These are phyloP conservation scores for Drosophila auraria DNA, from an alignment of 1,140 invertebrate species.

Conservation along the genomic window DNA sequence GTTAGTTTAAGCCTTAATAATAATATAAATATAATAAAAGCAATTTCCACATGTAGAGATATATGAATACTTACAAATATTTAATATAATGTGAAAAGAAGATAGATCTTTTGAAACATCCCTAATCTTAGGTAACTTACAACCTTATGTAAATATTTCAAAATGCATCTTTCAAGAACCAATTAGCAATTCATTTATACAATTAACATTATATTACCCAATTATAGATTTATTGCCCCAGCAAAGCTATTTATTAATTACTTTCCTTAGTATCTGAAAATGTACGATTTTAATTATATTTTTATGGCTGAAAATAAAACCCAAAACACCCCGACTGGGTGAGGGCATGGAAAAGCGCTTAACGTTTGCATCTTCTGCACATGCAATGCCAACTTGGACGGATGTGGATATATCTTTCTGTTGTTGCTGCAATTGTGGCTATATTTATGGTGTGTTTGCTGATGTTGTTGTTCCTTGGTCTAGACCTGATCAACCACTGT, in stretches of 20 bases:
- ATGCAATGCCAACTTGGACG: constrained; percentile 56
- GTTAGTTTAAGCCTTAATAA: too few relatives aligned
- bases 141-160: background rate
- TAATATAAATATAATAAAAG: too few relatives aligned
- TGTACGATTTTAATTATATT: background rate
- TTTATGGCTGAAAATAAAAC: background rate
- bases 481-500: constrained; percentile 58
- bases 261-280: background rate
- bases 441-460: constrained; percentile 11
- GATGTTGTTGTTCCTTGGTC: constrained; percentile 13
- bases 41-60: too few relatives aligned
- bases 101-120: background rate
- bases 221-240: background rate
- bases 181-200: background rate
- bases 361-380: constrained; percentile 66
- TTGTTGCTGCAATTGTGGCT: constrained; percentile 1
- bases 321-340: background rate
- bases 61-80: background rate
- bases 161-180: background rate
- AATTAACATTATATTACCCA: background rate
- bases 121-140: rapidly evolving
- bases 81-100: too few relatives aligned
- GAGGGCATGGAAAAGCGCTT: constrained; percentile 48
- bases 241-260: background rate
- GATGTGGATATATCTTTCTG: constrained; percentile 39